Evolutionary conservation across 2,113 vertebrate genomes (phyloP).

Genomic region (Alethe castanea): DNA sequence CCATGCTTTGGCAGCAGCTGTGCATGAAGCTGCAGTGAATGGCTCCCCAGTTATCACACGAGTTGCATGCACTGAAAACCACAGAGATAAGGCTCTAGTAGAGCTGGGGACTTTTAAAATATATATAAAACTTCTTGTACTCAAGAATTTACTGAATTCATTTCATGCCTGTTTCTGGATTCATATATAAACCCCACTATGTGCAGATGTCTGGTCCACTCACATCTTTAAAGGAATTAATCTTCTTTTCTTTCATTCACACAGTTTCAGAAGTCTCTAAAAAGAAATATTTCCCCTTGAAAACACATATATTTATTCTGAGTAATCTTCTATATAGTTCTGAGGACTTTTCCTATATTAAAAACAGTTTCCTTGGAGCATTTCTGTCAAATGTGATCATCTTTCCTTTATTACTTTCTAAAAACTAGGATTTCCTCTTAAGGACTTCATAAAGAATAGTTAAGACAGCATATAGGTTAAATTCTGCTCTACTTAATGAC

Average conservation of each 20-base stretch:
- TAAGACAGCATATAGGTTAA: not conserved
- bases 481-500: not conserved
- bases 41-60: not conserved
- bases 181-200: not conserved
- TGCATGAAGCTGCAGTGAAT: not conserved
- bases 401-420: constrained; percentile 8
- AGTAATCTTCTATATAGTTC: not conserved
- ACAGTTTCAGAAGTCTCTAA: not conserved
- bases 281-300: not conserved
- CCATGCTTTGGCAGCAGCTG: not conserved
- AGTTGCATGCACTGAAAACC: not conserved
- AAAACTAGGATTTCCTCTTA: constrained; percentile 20
- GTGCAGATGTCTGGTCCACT: not conserved
- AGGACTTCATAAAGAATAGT: constrained; percentile 8
- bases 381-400: not conserved
- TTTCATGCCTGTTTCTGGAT: constrained; percentile 8
- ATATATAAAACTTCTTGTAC: not conserved
- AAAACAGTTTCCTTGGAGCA: not conserved
- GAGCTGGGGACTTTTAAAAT: not conserved
- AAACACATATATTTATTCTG: not conserved
- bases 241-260: not conserved
- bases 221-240: not conserved
- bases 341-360: not conserved
- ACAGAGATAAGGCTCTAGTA: not conserved
- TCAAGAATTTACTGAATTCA: not conserved